These are phyloP conservation scores for Eremobia ochroleuca DNA, from an alignment of 2,888 invertebrate species.

Conservation along the genomic window DNA sequence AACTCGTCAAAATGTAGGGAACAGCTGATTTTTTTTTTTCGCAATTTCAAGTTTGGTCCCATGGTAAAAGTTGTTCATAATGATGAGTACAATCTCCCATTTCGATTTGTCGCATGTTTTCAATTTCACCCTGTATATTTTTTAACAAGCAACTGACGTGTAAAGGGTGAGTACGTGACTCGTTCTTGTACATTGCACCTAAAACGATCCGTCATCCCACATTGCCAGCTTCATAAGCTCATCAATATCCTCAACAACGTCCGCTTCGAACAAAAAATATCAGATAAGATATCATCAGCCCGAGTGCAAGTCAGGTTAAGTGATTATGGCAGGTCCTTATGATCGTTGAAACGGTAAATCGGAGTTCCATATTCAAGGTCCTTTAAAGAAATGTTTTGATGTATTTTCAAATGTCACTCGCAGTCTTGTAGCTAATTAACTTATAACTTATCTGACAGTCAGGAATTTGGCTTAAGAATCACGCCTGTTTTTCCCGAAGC, in stretches of 20 bases:
- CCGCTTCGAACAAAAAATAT: not conserved
- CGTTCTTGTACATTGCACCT: constrained; percentile 9
- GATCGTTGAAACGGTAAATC: not conserved
- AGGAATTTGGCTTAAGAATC: not conserved
- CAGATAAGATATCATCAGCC: not conserved
- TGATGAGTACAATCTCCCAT: too few relatives aligned
- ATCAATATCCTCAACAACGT: not conserved
- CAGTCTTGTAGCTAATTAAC: constrained; percentile 15
- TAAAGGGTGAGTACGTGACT: constrained; percentile 26
- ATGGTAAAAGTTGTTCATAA: too few relatives aligned
- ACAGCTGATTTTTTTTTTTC: too few relatives aligned
- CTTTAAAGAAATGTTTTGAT: constrained; percentile 11
- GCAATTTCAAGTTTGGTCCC: too few relatives aligned
- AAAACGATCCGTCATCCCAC: constrained; percentile 27
- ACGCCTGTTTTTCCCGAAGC: not conserved
- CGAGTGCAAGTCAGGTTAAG: not conserved
- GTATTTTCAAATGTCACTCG: constrained; percentile 28
- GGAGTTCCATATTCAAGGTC: constrained; percentile 11
- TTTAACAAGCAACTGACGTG: not conserved
- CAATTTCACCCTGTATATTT: too few relatives aligned
- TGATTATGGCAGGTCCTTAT: constrained; percentile 14
- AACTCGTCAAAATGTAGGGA: too few relatives aligned
- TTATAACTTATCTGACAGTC: not conserved
- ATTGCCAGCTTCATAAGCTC: constrained; percentile 7
- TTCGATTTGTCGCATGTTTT: too few relatives aligned